A percentile compares a stretch with the other conserved stretches of the same genome.
Evolutionary conservation across 2,113 vertebrate species (phyloP).

Genomic region (Ciconia boyciana): DNA sequence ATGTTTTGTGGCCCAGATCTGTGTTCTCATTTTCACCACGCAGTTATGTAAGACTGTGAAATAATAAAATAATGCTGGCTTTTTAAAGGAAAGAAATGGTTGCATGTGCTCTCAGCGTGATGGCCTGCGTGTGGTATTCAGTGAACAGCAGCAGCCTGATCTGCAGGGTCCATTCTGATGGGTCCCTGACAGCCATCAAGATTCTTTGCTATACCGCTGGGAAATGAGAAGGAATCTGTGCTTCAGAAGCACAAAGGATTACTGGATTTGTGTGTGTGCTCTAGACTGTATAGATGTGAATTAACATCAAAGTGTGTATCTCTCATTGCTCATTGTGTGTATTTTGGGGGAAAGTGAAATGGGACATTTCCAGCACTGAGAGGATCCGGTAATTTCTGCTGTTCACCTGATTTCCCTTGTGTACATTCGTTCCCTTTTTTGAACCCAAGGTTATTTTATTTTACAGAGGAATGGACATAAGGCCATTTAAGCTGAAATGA

Average conservation of each 20-base stretch:
- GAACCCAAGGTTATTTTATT: background rate
- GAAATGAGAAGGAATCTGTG: constrained; percentile 24
- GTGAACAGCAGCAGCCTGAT: background rate
- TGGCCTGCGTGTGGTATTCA: background rate
- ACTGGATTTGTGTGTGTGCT: background rate
- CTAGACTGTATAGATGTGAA: background rate
- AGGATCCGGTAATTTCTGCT: background rate
- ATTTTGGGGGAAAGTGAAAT: background rate
- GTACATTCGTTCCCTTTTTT: background rate
- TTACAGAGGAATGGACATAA: background rate
- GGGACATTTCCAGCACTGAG: background rate
- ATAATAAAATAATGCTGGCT: constrained; percentile 34
- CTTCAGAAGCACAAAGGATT: constrained; percentile 13
- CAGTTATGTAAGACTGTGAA: constrained; percentile 38
- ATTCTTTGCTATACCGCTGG: constrained; percentile 6
- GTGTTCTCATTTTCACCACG: constrained; percentile 53
- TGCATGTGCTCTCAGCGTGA: constrained; percentile 31
- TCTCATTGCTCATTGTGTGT: background rate
- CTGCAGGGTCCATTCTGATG: background rate
- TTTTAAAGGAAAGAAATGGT: constrained; percentile 17
- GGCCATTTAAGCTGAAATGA: background rate
- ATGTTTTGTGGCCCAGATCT: constrained; percentile 32
- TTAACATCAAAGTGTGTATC: background rate
- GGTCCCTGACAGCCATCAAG: background rate
- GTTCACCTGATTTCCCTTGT: background rate